A percentile compares a stretch with the other conserved stretches of the same genome.
phyloP scores from a whole-genome alignment of 2,797 vertebrate species.

The Protonibea diacanthus region DNA sequence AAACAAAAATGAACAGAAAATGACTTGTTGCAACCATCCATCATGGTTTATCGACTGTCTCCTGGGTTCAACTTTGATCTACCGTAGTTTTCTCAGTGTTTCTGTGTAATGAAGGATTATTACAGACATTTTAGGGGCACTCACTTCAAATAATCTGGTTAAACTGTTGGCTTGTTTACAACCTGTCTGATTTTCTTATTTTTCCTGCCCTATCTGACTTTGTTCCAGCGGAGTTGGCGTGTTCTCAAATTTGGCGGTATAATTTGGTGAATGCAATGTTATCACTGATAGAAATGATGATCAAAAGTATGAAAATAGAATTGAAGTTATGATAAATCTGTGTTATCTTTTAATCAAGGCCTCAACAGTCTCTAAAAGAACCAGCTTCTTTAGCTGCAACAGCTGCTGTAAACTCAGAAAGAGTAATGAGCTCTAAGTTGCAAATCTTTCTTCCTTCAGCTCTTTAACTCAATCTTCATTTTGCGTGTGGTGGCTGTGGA shows the following conservation, averaged over 20 bases:
- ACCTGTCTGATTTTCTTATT: not conserved
- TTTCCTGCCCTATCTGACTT: not conserved
- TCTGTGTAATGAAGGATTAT: constrained; percentile 11
- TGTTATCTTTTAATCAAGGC: constrained; percentile 4
- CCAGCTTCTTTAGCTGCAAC: not conserved
- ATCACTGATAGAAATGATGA: not conserved
- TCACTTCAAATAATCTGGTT: constrained; percentile 3
- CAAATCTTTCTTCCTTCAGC: constrained; percentile 19
- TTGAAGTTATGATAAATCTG: not conserved
- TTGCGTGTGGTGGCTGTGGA: not conserved
- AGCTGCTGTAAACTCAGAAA: constrained; percentile 24
- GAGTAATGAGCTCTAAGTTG: constrained; percentile 27
- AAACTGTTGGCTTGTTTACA: constrained; percentile 15
- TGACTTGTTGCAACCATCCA: constrained; percentile 31
- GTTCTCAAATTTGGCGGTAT: not conserved
- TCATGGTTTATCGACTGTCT: constrained; percentile 29
- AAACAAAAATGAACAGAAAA: constrained; percentile 30
- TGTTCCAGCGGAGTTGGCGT: not conserved
- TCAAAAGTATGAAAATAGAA: not conserved
- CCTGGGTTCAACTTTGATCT: not conserved
- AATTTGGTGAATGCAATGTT: not conserved
- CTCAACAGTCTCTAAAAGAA: not conserved
- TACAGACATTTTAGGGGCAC: constrained; percentile 5
- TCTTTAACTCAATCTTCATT: constrained; percentile 12
- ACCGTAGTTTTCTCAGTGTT: not conserved